A percentile compares a stretch with the other conserved stretches of the same genome.
Evolutionary conservation across 2,797 vertebrate genomes (phyloP).

Genomic region (Enoplosus armatus): DNA sequence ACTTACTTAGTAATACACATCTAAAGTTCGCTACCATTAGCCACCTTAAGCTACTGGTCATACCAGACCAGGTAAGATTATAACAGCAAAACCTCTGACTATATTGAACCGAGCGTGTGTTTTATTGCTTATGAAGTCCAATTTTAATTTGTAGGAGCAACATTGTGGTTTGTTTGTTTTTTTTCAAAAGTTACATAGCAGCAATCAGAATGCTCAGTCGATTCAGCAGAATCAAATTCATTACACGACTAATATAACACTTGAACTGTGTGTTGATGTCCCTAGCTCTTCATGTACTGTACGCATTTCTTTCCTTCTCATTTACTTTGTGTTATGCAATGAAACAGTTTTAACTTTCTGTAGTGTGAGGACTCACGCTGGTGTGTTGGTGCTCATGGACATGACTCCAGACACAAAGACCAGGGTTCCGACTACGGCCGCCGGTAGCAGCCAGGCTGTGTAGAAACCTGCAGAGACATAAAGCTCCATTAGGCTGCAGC

Average conservation of each 20-base stretch:
- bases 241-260: neutral
- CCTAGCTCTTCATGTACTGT: neutral
- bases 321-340: neutral
- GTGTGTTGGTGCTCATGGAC: slow-evolving; percentile 84
- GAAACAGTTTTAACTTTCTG: neutral
- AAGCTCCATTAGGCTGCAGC: slow-evolving; percentile 46
- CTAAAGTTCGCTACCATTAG: neutral
- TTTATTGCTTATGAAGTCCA: neutral
- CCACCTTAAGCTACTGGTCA: neutral
- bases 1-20: neutral
- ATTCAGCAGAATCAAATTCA: neutral
- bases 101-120: neutral
- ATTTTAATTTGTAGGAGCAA: neutral
- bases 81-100: neutral
- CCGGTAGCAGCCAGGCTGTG: slow-evolving; percentile 88
- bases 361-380: slow-evolving; percentile 80
- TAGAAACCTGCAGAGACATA: slow-evolving; percentile 86
- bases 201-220: neutral
- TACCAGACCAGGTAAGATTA: neutral
- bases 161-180: neutral
- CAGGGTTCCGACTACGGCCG: slow-evolving; percentile 84
- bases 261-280: neutral
- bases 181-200: neutral
- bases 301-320: neutral
- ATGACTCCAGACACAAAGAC: slow-evolving; percentile 87